Base-by-base conservation (phyloP, 2,797 vertebrate species). In the Myotis myotis region DNA sequence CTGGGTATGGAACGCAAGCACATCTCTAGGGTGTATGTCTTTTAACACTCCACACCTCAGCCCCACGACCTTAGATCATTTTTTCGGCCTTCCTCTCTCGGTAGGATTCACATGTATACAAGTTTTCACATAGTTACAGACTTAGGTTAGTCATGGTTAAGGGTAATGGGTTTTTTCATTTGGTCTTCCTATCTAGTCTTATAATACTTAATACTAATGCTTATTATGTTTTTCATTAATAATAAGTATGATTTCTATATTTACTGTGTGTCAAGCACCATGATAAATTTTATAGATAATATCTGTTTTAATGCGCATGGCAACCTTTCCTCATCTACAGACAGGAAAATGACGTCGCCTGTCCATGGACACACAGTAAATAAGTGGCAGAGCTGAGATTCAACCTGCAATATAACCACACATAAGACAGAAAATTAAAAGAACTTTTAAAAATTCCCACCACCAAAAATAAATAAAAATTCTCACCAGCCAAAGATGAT, bases 161-260 rank as follows among this genome's bases (percentile, higher is more conserved):
- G 6, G 36, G 16, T 79, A 16, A 23, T 10, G 23, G 33, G 20
- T 53, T 84, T 85, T 92, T 86, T 78, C 33, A 55, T 30, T 83
- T 84, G 51, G 75, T 66, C 41, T 68, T 92, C 53, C 60, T 81
- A 5, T n/a, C 49, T 89, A 64, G 62, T 44, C 20, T 44, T 80
- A 41, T 6, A 72, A 20, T 71, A 38, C 23, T 71, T 44, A 70
- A 33, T 84, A 57, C 20, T 78, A 71, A 87, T 33, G 36, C 81
- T 87, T 74, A 79, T 30, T 87, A 10, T 91, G 36, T 74, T 87
- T 94, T 70, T 80, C 36, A 72, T 68, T 94, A 70, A 76, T 85
- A 81, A 10, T 72, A 44, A 60, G 33, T 85, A 20, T 87, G 84
- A 78, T 64, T 91, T 88, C 78, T 60, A 8, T 33, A 36, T 86